A percentile compares a stretch with the other conserved stretches of the same genome.
Conservation (phyloP, 2,113 vertebrate species). For the Microtus oregoni region DNA sequence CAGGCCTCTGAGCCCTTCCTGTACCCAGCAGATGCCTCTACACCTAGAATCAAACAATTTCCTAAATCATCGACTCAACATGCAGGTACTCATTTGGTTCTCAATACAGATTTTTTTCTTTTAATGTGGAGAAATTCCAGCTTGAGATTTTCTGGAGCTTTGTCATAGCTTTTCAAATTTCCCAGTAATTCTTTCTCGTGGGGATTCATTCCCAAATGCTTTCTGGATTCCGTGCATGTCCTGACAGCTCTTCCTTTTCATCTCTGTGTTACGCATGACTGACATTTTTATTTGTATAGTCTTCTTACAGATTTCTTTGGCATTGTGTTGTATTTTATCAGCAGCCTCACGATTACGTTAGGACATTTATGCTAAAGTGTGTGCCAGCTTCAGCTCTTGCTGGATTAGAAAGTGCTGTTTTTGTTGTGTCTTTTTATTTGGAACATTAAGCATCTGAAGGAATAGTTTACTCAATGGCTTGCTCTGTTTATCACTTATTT, state of each 20-base stretch:
- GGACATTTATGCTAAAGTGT: slow-evolving; percentile 53
- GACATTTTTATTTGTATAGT: slow-evolving; percentile 35
- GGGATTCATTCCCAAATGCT: background rate
- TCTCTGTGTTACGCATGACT: background rate
- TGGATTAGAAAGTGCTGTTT: slow-evolving; percentile 36
- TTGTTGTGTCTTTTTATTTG: background rate
- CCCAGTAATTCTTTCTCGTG: slow-evolving; percentile 35
- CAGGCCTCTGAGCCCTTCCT: background rate
- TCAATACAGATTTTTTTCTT: background rate
- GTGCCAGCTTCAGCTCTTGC: slow-evolving; percentile 63
- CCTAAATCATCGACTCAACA: background rate
- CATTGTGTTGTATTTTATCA: slow-evolving; percentile 54
- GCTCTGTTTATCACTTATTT: slow-evolving; percentile 20
- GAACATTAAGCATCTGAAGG: slow-evolving; percentile 59
- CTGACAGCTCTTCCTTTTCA: background rate
- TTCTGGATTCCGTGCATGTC: background rate
- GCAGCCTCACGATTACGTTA: slow-evolving; percentile 54
- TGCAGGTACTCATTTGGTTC: background rate
- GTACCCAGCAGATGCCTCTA: background rate
- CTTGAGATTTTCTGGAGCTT: background rate
- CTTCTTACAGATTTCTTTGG: slow-evolving; percentile 24
- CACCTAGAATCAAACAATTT: accelerated
- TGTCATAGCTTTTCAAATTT: background rate
- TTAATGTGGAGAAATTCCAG: background rate
- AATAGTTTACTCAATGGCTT: background rate